Percentiles rank a stretch among this genome's conserved stretches.
Evolutionary conservation across 2,113 vertebrate genomes (phyloP).

Genomic region (Hepsetus odoe): DNA sequence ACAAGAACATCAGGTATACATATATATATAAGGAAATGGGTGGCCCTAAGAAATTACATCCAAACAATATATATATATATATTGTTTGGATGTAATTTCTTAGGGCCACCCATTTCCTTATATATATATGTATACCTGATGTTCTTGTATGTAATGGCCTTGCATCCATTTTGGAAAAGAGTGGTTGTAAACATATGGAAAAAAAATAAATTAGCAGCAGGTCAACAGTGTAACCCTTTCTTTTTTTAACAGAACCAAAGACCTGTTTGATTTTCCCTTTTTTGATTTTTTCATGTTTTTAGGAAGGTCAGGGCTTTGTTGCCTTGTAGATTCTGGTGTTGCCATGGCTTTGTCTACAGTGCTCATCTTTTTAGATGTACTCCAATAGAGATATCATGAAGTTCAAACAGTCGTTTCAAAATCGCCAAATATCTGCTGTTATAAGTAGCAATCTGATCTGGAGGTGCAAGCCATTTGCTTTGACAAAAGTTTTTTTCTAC

Average conservation of each 20-base stretch:
- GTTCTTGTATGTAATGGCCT: conserved; percentile 49
- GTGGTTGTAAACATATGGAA: conserved; percentile 31
- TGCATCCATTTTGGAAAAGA: conserved; percentile 34
- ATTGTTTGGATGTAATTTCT: too few relatives aligned
- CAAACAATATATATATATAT: too few relatives aligned
- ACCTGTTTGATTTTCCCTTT: not conserved
- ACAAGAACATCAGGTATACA: conserved; percentile 40
- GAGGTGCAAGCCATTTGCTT: conserved; percentile 1
- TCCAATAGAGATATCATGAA: not conserved
- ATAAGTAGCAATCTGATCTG: conserved; percentile 6
- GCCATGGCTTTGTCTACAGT: conserved; percentile 7
- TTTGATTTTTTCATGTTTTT: too few relatives aligned
- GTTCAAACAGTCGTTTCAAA: conserved; percentile 20
- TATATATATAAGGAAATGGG: too few relatives aligned
- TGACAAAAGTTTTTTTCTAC: not conserved
- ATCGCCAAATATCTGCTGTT: conserved; percentile 18
- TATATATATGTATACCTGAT: conserved; percentile 42
- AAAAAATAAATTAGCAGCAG: not conserved
- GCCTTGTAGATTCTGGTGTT: not conserved
- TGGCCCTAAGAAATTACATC: too few relatives aligned
- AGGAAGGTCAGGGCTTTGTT: not conserved
- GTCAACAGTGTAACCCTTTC: not conserved
- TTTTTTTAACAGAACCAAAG: not conserved
- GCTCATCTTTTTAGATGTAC: conserved; percentile 16
- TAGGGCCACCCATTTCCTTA: too few relatives aligned